Percentiles rank a stretch among this genome's conserved stretches.
These are phyloP conservation scores for Raja brachyura DNA, from an alignment of 2,113 vertebrate species.

Conservation along the genomic window DNA sequence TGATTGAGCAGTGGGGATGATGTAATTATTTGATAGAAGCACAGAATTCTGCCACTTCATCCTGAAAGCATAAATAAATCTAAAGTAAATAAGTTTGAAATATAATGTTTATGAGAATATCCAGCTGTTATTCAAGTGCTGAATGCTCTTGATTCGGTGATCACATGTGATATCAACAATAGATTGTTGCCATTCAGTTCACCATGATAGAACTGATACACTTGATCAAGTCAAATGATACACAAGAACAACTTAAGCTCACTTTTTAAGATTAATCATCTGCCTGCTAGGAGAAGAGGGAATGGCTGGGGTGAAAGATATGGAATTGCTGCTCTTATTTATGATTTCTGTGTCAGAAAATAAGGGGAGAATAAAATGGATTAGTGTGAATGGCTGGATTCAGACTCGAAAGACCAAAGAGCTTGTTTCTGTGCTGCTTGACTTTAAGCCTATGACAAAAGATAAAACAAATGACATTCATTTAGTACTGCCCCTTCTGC, in stretches of 20 bases:
- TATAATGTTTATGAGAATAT: background rate
- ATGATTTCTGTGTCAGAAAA: background rate
- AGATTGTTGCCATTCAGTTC: background rate
- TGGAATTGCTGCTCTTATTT: background rate
- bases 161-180: background rate
- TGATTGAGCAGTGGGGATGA: background rate
- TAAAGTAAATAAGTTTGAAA: background rate
- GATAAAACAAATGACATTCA: background rate
- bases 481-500: background rate
- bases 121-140: background rate
- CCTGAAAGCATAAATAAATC: background rate
- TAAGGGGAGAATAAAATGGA: too few species aligned
- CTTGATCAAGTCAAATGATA: background rate
- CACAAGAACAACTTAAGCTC: background rate
- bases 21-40: background rate
- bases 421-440: too few species aligned
- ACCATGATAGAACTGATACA: background rate
- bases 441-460: too few species aligned
- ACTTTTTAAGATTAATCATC: background rate
- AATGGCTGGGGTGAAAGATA: background rate
- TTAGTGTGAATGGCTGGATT: too few species aligned
- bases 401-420: too few species aligned
- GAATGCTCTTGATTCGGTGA: background rate
- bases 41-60: background rate
- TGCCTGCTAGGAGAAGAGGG: too few species aligned